These are phyloP conservation scores for Hyles lineata DNA, from an alignment of 2,888 invertebrate species.

Conservation along the genomic window DNA sequence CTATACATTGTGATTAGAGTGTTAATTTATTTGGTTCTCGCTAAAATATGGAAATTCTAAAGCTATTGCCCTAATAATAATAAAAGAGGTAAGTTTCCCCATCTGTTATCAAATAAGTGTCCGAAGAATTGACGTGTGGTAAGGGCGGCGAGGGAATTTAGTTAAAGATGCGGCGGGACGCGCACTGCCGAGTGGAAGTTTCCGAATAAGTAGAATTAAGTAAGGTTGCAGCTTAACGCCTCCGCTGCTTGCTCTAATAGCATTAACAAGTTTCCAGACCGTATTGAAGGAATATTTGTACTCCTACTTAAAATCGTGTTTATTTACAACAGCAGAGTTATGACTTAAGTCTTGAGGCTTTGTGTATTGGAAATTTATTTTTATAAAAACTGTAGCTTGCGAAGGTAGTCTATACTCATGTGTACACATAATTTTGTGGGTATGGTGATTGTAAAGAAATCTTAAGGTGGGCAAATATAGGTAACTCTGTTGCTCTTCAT, in stretches of 20 bases:
- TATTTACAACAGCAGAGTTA: background rate
- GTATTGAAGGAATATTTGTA: constrained; percentile 71
- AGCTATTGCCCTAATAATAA: background rate
- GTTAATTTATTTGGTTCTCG: background rate
- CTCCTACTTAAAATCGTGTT: constrained; percentile 35
- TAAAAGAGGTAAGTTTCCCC: background rate
- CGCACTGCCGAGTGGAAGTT: constrained; percentile 57
- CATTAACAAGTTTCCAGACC: constrained; percentile 83
- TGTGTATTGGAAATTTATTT: too few species aligned
- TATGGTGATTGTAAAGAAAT: too few species aligned
- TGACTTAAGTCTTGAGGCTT: background rate
- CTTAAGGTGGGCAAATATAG: too few species aligned
- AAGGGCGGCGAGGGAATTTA: constrained; percentile 35
- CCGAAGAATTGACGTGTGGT: constrained; percentile 7
- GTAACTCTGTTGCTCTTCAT: too few species aligned
- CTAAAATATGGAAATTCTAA: background rate
- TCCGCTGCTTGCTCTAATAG: constrained; percentile 76
- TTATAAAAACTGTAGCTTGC: too few species aligned
- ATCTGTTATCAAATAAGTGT: constrained; percentile 13
- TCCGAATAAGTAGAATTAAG: constrained; percentile 80
- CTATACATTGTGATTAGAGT: background rate
- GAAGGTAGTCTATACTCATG: too few species aligned
- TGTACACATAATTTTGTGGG: too few species aligned
- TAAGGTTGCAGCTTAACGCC: constrained; percentile 81
- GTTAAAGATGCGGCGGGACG: constrained; percentile 44